Evolutionary conservation across 1,140 invertebrate species (phyloP), one percentile per base, ranked within the genome.

Genomic region (Drosophila serrata): DNA sequence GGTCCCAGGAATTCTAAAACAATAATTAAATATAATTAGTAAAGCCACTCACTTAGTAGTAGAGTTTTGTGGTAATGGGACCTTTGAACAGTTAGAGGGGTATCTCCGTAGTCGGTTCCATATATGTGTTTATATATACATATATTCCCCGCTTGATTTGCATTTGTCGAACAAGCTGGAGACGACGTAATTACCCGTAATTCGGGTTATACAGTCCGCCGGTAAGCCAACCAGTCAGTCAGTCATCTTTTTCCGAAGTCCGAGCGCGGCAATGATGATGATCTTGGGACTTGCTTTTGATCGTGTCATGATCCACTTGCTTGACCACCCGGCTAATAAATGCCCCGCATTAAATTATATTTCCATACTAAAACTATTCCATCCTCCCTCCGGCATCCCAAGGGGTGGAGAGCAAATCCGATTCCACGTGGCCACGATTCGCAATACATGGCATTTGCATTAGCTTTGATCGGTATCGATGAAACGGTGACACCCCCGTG

Each of bases 121-220:
- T 2, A 40, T 31, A 7, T 6, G 9, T n/a, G 8, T 48, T 3
- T 24, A 9, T 48, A 27, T 46, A 4, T n/a, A 43, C 3, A 43
- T 27, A 24, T 35, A n/a, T 24, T 37, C 17, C 13, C 58, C 37
- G 64, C 74, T 79, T 61, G 74, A 86, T 87, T 87, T 87, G 84
- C 55, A 75, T 87, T 79, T 79, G 64, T 62, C 35, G 62, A 63
- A 77, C 48, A 81, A 72, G 60, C 45, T 24, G 69, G 69, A 58
- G 79, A 55, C 68, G 45, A 62, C 46, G 79, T 88, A 87, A 88
- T 88, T 82, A 76, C 79, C 84, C 59, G 75, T 79, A 88, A 87
- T 87, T 87, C 84, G 82, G 79, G 82, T 79, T 87, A 76, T 79
- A 76, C 62, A 56, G 48, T 61, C 40, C 46, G 13, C 13, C 62